Evolutionary conservation across 2,888 invertebrate species (phyloP).

Genomic region (Leptothorax acervorum): DNA sequence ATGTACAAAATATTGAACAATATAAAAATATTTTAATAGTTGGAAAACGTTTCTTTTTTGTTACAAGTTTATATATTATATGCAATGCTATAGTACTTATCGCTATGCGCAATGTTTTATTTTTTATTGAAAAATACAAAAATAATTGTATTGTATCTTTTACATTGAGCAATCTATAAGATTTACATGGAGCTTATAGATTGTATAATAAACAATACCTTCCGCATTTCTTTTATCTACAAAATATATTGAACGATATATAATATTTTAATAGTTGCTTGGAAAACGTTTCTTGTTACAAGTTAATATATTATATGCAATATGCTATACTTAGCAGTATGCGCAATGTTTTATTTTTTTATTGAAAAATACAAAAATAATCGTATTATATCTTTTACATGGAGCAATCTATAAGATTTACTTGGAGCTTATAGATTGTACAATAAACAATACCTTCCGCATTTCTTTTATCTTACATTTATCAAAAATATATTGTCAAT

Average conservation of each 20-base stretch:
- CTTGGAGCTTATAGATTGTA: too few relatives aligned
- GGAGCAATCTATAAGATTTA: too few relatives aligned
- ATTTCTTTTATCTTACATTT: neutral
- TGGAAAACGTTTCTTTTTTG: neutral
- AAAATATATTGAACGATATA: neutral
- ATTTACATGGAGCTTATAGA: too few relatives aligned
- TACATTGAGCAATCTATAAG: too few relatives aligned
- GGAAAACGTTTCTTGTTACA: neutral
- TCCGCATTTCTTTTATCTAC: neutral
- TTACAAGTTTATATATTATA: neutral
- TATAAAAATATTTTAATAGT: neutral
- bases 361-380: conserved; percentile 12
- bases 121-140: neutral
- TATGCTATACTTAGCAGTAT: neutral
- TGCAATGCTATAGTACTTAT: neutral
- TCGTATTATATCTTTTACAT: neutral
- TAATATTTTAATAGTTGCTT: neutral
- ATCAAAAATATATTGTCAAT: conserved; percentile 29
- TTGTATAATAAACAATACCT: neutral
- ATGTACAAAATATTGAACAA: neutral
- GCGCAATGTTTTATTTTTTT: neutral
- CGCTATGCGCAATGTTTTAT: neutral
- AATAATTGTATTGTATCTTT: neutral
- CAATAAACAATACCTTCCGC: neutral
- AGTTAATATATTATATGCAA: neutral